phyloP scores from a whole-genome alignment of 1,140 invertebrate species.

The Ceratosolen fusciceps region DNA sequence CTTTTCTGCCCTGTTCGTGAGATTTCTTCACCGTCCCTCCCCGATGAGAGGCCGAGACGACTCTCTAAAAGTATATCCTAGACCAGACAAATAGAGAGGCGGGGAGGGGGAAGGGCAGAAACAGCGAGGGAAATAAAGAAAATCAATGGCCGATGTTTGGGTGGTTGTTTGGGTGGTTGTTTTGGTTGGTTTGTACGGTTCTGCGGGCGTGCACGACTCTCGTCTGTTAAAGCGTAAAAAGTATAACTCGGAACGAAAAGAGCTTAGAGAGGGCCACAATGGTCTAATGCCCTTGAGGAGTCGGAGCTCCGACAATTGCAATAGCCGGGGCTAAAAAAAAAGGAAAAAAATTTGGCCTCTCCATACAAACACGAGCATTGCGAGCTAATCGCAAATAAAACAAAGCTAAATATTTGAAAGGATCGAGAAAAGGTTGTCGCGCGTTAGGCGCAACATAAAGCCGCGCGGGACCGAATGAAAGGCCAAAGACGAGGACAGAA shows the following conservation, averaged over 20 bases:
- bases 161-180: too few relatives aligned
- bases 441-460: not conserved
- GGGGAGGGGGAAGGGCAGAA: too few relatives aligned
- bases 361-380: constrained; percentile 25
- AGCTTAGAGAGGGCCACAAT: not conserved
- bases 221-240: not conserved
- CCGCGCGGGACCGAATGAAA: not conserved
- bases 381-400: constrained; percentile 23
- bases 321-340: constrained; percentile 13
- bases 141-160: too few relatives aligned
- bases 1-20: not conserved
- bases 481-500: constrained; percentile 1
- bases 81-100: too few relatives aligned
- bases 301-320: not conserved
- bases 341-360: too few relatives aligned
- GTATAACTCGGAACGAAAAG: not conserved
- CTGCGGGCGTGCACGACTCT: not conserved
- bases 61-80: not conserved
- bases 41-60: not conserved
- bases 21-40: not conserved
- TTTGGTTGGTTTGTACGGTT: not conserved
- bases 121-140: too few relatives aligned
- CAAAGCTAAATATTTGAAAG: constrained; percentile 15
- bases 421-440: not conserved
- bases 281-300: constrained; percentile 1